These are phyloP conservation scores for Drosophila yooni DNA, from an alignment of 2,888 invertebrate species.

Conservation along the genomic window DNA sequence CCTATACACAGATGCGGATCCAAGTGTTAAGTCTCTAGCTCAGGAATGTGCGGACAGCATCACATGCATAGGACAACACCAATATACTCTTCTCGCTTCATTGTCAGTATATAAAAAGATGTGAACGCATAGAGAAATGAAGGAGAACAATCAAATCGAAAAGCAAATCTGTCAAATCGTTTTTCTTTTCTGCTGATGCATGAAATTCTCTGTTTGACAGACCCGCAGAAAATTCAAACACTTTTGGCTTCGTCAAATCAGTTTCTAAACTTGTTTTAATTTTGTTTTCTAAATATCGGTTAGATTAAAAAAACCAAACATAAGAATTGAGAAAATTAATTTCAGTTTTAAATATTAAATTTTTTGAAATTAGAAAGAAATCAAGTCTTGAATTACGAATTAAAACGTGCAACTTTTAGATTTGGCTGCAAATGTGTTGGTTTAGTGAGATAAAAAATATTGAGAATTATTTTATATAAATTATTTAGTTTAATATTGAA, in stretches of 20 bases:
- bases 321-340: not conserved
- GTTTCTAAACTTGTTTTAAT: not conserved
- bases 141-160: constrained; percentile 55
- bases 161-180: constrained; percentile 52
- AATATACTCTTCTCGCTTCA: not conserved
- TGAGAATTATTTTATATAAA: not conserved
- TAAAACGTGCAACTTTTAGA: not conserved
- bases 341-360: not conserved
- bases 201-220: constrained; percentile 16
- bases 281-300: not conserved
- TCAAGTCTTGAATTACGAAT: not conserved
- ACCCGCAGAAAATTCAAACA: constrained; percentile 44
- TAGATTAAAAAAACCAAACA: not conserved
- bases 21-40: too few relatives aligned
- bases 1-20: not conserved
- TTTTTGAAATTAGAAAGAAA: not conserved
- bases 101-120: not conserved
- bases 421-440: not conserved
- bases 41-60: not conserved
- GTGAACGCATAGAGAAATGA: constrained; percentile 35
- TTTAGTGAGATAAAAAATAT: not conserved
- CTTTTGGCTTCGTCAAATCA: not conserved
- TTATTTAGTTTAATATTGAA: not conserved
- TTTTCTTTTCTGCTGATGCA: constrained; percentile 36
- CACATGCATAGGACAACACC: not conserved